These are phyloP conservation scores for Chouioia cunea DNA, from an alignment of 2,888 invertebrate genomes.

Conservation along the genomic window DNA sequence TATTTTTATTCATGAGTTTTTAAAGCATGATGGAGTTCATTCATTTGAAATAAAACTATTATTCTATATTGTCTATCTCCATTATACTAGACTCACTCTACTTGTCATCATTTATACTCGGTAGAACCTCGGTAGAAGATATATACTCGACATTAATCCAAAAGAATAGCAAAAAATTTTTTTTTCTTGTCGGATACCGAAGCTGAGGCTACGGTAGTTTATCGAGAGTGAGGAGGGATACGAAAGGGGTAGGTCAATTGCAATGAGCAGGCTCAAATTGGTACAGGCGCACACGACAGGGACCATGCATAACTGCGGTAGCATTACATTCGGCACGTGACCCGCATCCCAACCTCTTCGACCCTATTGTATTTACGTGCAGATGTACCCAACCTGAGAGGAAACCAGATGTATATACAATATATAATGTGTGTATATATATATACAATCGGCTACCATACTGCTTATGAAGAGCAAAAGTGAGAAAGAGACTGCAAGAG, in stretches of 20 bases:
- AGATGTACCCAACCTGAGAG: conserved; percentile 33
- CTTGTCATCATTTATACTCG: too few relatives aligned
- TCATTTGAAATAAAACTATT: too few relatives aligned
- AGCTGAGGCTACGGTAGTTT: background rate
- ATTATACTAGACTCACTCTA: too few relatives aligned
- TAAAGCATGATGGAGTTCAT: too few relatives aligned
- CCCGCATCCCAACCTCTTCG: conserved; percentile 43
- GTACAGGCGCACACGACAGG: conserved; percentile 9
- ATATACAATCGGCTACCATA: background rate
- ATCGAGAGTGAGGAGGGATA: conserved; percentile 3
- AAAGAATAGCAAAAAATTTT: conserved; percentile 32
- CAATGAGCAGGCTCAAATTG: conserved; percentile 36
- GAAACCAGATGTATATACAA: background rate
- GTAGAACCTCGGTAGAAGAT: conserved; percentile 15
- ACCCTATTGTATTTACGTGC: conserved; percentile 41
- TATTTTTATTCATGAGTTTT: too few relatives aligned
- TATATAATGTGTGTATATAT: background rate
- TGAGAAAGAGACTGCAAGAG: too few relatives aligned
- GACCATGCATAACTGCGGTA: conserved; percentile 11
- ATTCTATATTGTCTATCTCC: too few relatives aligned
- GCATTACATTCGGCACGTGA: conserved; percentile 43
- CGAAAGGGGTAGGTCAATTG: conserved; percentile 16
- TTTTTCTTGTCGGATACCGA: conserved; percentile 21
- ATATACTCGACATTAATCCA: conserved; percentile 44
- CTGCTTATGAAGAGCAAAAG: background rate